phyloP scores from a whole-genome alignment of 2,888 invertebrate genomes.

The Proisotoma minuta region DNA sequence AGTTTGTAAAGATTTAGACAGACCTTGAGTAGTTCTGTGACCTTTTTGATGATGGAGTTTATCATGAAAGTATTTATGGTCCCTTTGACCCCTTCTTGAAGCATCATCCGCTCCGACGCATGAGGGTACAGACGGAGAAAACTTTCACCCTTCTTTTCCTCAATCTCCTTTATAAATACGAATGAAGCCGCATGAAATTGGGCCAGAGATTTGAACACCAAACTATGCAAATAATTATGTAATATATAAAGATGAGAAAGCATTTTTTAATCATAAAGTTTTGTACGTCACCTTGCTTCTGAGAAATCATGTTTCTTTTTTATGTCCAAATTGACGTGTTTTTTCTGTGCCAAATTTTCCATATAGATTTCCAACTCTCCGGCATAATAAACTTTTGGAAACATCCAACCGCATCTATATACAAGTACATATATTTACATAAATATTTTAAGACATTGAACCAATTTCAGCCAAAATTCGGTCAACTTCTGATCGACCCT shows the following conservation, averaged over 20 bases:
- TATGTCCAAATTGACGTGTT: constrained; percentile 33
- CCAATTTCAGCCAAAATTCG: too few relatives aligned
- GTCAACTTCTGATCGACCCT: too few relatives aligned
- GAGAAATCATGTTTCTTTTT: constrained; percentile 31
- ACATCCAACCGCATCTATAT: too few relatives aligned
- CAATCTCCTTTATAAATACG: constrained; percentile 31
- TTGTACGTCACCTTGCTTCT: constrained; percentile 33
- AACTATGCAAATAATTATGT: too few relatives aligned
- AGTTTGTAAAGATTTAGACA: not conserved
- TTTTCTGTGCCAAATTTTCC: constrained; percentile 31
- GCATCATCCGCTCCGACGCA: constrained; percentile 37
- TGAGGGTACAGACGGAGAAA: constrained; percentile 32
- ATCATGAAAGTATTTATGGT: constrained; percentile 36
- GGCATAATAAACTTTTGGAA: constrained; percentile 31
- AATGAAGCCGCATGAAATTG: constrained; percentile 34
- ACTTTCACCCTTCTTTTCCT: constrained; percentile 21
- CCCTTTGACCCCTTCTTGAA: constrained; percentile 26
- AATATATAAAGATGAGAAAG: too few relatives aligned
- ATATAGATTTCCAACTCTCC: constrained; percentile 34
- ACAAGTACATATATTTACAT: too few relatives aligned
- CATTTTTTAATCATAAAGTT: too few relatives aligned
- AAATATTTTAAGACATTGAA: too few relatives aligned
- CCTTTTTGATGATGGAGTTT: constrained; percentile 31
- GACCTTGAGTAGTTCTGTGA: constrained; percentile 31
- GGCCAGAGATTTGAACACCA: constrained; percentile 33